Conservation (phyloP, 2,113 vertebrate genomes). For the Pyrgilauda ruficollis region DNA sequence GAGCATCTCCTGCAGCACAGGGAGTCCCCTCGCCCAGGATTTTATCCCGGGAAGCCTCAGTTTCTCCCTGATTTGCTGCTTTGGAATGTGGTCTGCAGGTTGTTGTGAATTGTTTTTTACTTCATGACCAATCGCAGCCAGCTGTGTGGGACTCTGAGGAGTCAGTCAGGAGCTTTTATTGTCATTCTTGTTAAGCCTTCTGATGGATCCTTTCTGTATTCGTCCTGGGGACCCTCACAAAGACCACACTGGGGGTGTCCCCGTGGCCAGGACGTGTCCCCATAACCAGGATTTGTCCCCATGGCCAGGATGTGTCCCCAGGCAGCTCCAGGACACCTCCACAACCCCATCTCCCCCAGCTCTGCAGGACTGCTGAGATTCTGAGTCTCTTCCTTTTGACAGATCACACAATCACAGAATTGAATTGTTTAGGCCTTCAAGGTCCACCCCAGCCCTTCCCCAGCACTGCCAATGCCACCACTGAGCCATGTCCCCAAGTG, state of each 20-base stretch:
- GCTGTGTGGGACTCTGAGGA: too few relatives aligned
- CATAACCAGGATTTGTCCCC: too few relatives aligned
- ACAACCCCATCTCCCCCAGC: accelerated
- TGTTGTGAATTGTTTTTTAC: too few relatives aligned
- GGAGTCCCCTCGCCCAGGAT: too few relatives aligned
- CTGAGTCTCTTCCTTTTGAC: not conserved
- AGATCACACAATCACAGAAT: accelerated
- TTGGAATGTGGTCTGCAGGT: too few relatives aligned
- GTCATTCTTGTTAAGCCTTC: too few relatives aligned
- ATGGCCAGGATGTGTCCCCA: accelerated
- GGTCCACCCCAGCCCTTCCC: not conserved
- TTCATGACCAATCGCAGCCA: too few relatives aligned
- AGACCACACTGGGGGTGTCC: not conserved
- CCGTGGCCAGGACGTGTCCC: not conserved
- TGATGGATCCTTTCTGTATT: too few relatives aligned
- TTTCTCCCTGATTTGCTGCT: too few relatives aligned
- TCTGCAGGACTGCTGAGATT: not conserved
- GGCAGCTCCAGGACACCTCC: not conserved
- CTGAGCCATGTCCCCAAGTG: not conserved
- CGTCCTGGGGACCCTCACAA: too few relatives aligned
- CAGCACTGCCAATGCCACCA: not conserved
- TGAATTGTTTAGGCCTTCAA: accelerated
- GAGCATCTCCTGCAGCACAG: not conserved
- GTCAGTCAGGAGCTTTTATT: too few relatives aligned
- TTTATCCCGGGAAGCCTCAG: too few relatives aligned